Evolutionary conservation across 2,113 vertebrate species (phyloP), one percentile per base, ranked within the genome.

Genomic region (Phaethornis superciliosus): DNA sequence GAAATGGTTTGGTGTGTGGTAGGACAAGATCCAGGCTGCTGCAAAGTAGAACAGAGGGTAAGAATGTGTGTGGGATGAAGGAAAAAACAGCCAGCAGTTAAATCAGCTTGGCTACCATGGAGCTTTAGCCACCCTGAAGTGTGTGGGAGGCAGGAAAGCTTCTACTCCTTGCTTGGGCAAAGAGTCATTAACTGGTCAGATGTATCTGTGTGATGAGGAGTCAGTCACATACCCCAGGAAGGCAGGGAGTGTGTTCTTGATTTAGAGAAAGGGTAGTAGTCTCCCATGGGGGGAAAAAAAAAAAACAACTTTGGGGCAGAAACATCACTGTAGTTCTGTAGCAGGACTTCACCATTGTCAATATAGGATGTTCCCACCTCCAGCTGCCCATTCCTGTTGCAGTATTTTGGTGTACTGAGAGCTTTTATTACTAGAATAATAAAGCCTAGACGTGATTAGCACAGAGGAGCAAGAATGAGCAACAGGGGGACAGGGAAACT

Each of bases 51-150:
- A 33, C 69, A 69, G 49, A 85, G 93, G 54, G 70, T 81, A 87
- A 85, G 89, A 94, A 79, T 68, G 35, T 94, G 70, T 71, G 88
- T 93, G 75, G 91, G 89, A 85, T 79, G 65, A 60, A 81, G 49
- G 37, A 74, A 68, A 74, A 87, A 85, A 76, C 12, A 82, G 78
- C 56, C 78, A 76, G 78, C 65, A 85, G 93, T 84, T 87, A 56
- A 81, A 82, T 81, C 62, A 72, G 77, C 81, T 65, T 89, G 78
- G 87, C 92, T 88, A 6, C 62, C 1, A 0, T 0, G 0, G 49
- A 79, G 75, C 62, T 69, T 87, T 65, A 91, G 70, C 75, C 78
- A 76, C 81, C n/a, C 62, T 22, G 19, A 35, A 75, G 23, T 15
- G 54, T 3, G 30, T 89, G 85, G 70, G 78, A 82, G 62, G 58